Evolutionary conservation across 2,113 vertebrate genomes (phyloP), one percentile per base, ranked within the genome.

Genomic region (Sinocyclocheilus anophthalmus): DNA sequence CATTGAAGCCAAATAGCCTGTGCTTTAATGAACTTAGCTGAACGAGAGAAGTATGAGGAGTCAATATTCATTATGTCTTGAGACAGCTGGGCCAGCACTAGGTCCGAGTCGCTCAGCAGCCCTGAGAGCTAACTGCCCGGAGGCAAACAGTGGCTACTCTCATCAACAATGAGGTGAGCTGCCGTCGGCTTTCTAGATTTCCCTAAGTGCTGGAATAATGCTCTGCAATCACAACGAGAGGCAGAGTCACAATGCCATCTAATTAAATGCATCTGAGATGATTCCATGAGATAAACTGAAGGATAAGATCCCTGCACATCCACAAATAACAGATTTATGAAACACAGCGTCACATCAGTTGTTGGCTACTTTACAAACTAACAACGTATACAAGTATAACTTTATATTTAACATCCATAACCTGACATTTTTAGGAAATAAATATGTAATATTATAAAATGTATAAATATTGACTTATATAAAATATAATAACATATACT

Each of bases 61-160:
- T 94, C 92, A 91, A 92, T 93, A 93, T 94, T 92, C 94, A 93
- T 93, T 90, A 90, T 81, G 89, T 86, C 90, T 90, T 84, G 85
- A 83, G 69, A 90, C 30, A 55, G 81, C 84, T 88, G 86, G 84
- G 80, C 88, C 90, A 91, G 90, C 73, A 84, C 90, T 90, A 89
- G 81, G 50, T 80, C 39, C 48, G 39, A 86, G 33, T 80, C 83
- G 86, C 87, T 90, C 87, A 63, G 88, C 57, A 90, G 83, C 85
- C 88, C 88, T 88, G 55, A 8, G 3, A 13, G 78, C 90, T 93
- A 95, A 94, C 93, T 94, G 93, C 91, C 93, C 90, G 79, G 84
- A 90, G 93, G 91, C 90, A 89, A 86, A 89, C 85, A 55, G 85
- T 88, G 91, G 84, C 20, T 26, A 26, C n/a, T 83, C 76, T 82